Evolutionary conservation across 2,888 invertebrate genomes (phyloP).

Genomic region (Dynastes maya): DNA sequence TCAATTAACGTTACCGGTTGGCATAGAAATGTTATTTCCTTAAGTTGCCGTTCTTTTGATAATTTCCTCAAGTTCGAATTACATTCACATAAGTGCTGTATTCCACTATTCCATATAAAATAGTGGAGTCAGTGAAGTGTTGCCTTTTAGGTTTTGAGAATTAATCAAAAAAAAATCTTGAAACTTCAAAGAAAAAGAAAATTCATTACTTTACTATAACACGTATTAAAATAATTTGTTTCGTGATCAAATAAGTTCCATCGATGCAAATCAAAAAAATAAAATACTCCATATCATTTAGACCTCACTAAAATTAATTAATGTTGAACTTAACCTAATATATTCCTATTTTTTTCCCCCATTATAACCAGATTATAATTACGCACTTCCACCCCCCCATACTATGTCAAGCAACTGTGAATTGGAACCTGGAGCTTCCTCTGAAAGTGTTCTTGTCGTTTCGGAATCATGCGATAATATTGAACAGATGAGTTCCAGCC

Average conservation of each 20-base stretch:
- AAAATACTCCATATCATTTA: neutral
- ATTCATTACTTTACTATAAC: neutral
- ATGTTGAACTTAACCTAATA: neutral
- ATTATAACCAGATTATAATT: neutral
- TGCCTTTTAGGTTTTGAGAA: no score
- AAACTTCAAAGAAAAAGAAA: no score
- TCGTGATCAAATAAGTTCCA: neutral
- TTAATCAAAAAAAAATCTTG: no score
- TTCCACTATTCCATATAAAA: no score
- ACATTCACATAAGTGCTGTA: no score
- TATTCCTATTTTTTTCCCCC: neutral
- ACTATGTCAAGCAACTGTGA: slow-evolving; percentile 62
- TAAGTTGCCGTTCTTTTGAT: no score
- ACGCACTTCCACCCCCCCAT: neutral
- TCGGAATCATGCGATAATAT: slow-evolving; percentile 82
- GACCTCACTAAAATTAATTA: neutral
- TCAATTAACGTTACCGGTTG: no score
- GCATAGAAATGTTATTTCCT: no score
- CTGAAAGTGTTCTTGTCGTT: slow-evolving; percentile 81
- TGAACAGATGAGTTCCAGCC: slow-evolving; percentile 77
- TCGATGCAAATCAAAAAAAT: neutral
- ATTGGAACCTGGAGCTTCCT: slow-evolving; percentile 75
- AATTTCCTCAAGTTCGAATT: no score
- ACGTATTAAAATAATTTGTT: slow-evolving; percentile 1
- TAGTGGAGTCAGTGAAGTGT: no score